These are phyloP conservation scores for Mythimna impura DNA, from an alignment of 2,888 invertebrate species.

Conservation along the genomic window DNA sequence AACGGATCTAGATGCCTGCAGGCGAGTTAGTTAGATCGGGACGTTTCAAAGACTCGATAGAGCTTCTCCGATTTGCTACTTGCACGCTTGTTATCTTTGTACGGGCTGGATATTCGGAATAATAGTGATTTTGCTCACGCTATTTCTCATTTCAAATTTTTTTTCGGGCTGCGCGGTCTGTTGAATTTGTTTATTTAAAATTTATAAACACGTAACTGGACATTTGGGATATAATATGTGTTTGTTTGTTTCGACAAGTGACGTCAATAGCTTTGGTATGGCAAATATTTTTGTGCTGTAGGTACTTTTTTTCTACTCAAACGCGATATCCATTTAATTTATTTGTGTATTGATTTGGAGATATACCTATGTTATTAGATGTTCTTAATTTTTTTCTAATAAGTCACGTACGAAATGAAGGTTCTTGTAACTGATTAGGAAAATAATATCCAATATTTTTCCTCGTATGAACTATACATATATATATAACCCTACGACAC, in stretches of 20 bases:
- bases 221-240: constrained; percentile 13
- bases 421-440: neutral
- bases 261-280: constrained; percentile 26
- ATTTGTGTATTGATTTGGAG: neutral
- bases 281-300: constrained; percentile 1
- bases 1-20: constrained; percentile 79
- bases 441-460: neutral
- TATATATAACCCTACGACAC: neutral
- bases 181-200: constrained; percentile 26
- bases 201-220: constrained; percentile 38
- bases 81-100: constrained; percentile 38
- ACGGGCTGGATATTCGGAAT: constrained; percentile 23
- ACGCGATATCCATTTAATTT: neutral
- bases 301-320: neutral
- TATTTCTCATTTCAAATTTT: constrained; percentile 8
- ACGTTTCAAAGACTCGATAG: constrained; percentile 57
- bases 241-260: constrained; percentile 33
- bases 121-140: constrained; percentile 36
- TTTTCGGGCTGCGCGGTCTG: constrained; percentile 4
- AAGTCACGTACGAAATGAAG: neutral
- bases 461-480: neutral
- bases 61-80: constrained; percentile 53
- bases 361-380: neutral
- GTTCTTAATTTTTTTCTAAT: neutral
- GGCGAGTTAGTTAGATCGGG: constrained; percentile 67